Evolutionary conservation across 1,140 invertebrate genomes (phyloP).

Genomic region (Geopemphigus sp.): DNA sequence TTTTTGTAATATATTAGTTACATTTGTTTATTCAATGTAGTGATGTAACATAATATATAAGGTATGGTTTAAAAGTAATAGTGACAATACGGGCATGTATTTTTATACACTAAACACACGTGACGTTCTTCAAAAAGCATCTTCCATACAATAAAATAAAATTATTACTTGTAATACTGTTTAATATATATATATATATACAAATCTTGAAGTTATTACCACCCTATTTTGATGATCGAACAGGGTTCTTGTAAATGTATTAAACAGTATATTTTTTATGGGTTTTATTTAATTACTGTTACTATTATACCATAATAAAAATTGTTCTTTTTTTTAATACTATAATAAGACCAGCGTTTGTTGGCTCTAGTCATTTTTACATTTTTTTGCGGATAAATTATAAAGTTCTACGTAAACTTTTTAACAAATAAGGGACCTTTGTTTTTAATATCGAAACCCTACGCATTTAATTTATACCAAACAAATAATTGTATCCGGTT

Average conservation of each 20-base stretch:
- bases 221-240: not conserved
- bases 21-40: not conserved
- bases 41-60: too few relatives aligned
- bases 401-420: not conserved
- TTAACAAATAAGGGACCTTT: not conserved
- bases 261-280: not conserved
- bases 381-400: not conserved
- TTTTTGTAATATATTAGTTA: not conserved
- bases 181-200: too few relatives aligned
- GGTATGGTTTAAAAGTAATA: not conserved
- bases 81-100: not conserved
- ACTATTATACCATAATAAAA: not conserved
- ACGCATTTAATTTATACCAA: constrained; percentile 22
- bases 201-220: constrained; percentile 12
- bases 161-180: not conserved
- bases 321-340: not conserved
- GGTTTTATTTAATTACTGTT: constrained; percentile 13
- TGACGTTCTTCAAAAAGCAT: not conserved
- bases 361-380: constrained; percentile 36
- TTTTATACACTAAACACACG: not conserved
- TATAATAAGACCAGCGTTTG: not conserved
- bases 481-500: not conserved
- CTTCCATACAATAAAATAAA: not conserved
- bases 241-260: constrained; percentile 1
- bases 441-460: not conserved